Evolutionary conservation across 2,888 invertebrate genomes (phyloP), one percentile per base, ranked within the genome.

Genomic region (Cepaea hortensis): DNA sequence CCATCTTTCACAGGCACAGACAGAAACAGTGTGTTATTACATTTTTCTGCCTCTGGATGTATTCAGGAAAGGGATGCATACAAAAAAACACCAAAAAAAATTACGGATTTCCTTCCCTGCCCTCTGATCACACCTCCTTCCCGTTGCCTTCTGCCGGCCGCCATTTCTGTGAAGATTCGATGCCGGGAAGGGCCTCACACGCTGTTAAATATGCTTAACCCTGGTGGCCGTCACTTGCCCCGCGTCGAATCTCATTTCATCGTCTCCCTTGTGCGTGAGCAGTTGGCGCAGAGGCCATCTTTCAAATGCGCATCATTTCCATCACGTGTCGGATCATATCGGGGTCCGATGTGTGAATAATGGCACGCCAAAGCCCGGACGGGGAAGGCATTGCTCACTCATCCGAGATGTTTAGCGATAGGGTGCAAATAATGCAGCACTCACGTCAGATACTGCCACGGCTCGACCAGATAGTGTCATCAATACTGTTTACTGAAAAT

Each of bases 301-400:
- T 85, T 85, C 85, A 85, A 85, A 85, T 85, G 85, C 85, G 77
- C 85, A 85, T 85, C 85, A 85, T 85, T 85, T 77, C 85, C 70
- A 85, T 85, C 85, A 79, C 85, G 68, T 70, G 85, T 79, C 85
- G 85, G 85, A 85, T 85, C 85, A 85, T 85, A 85, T 85, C 85
- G 85, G 62, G 84, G 68, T 35, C 76, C 76, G 65, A 85, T 79
- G 85, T 85, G 85, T 85, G 85, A 85, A 85, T 85, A 85, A 85
- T 85, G 85, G 79, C 85, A 62, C 77, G 77, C n/a, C 79, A 55
- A 77, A 68, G 61, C 62, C 84, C 68, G 62, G 50, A 48, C 50
- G 65, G 65, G 46, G 50, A 20, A 48, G 50, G 68, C 23, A n/a
- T 35, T 85, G 85, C 85, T 79, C 85, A 85, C 72, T 85, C 68